Evolutionary conservation across 2,888 invertebrate genomes (phyloP).

Genomic region (Colletes collaris): DNA sequence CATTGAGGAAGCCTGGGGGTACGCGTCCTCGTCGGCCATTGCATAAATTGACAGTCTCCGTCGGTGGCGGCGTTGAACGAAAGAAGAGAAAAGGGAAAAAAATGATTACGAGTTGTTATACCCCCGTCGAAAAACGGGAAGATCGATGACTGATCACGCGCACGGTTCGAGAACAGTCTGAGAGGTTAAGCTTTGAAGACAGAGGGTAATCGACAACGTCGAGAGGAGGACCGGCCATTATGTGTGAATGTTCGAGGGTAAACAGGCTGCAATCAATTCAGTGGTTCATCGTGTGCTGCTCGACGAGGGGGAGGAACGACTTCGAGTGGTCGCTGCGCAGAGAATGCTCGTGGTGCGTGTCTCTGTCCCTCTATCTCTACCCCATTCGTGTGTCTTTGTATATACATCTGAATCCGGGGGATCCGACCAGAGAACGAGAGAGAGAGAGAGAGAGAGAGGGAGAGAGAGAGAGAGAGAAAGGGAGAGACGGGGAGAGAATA

Average conservation of each 20-base stretch:
- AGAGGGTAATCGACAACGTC: conserved; percentile 62
- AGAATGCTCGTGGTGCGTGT: conserved; percentile 44
- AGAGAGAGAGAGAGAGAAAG: background rate
- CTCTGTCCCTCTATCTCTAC: conserved; percentile 3
- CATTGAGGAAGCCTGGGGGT: background rate
- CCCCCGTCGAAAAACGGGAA: background rate
- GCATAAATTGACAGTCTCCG: too few species aligned
- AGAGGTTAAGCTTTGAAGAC: conserved; percentile 60
- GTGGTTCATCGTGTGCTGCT: conserved; percentile 66
- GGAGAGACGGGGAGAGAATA: background rate
- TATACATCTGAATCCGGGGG: conserved; percentile 40
- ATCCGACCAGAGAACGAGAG: conserved; percentile 14
- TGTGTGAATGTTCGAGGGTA: conserved; percentile 70
- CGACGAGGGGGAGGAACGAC: conserved; percentile 62
- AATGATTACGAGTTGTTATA: background rate
- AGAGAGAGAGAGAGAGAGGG: conserved; percentile 3
- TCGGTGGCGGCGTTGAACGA: too few species aligned
- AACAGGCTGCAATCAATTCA: conserved; percentile 76
- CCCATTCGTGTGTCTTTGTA: conserved; percentile 21
- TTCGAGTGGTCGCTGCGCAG: conserved; percentile 67
- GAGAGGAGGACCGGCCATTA: conserved; percentile 64
- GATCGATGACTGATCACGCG: conserved; percentile 44
- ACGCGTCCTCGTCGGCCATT: background rate
- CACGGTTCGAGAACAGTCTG: conserved; percentile 32
- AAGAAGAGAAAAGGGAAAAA: background rate